Conservation (phyloP, 1,140 invertebrate species). For the Telenomus remus region DNA sequence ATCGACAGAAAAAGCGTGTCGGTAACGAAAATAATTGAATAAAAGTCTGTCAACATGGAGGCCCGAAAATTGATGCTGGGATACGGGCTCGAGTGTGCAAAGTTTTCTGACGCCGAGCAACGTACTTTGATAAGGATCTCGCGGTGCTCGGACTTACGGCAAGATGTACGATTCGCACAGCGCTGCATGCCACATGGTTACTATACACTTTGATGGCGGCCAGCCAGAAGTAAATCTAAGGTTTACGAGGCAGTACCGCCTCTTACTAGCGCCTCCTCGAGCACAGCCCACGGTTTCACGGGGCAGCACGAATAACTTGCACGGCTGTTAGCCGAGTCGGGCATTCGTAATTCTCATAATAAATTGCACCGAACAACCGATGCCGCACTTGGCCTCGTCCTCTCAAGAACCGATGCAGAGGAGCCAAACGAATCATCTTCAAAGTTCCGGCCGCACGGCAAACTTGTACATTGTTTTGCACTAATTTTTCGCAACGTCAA, state of each 20-base stretch:
- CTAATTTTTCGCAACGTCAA: slow-evolving; percentile 2
- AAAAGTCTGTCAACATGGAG: slow-evolving; percentile 23
- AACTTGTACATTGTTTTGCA: slow-evolving; percentile 40
- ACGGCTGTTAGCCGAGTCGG: slow-evolving; percentile 60
- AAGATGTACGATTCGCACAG: slow-evolving; percentile 50
- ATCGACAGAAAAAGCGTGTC: too few species aligned
- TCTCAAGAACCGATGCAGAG: slow-evolving; percentile 55
- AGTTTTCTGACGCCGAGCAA: slow-evolving; percentile 50
- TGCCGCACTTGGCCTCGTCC: slow-evolving; percentile 49
- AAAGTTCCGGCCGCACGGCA: slow-evolving; percentile 19
- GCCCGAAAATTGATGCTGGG: slow-evolving; percentile 15
- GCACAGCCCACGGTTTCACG: slow-evolving; percentile 69
- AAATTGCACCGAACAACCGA: slow-evolving; percentile 70
- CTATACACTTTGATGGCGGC: slow-evolving; percentile 73
- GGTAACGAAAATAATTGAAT: slow-evolving; percentile 13
- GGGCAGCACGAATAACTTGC: slow-evolving; percentile 60
- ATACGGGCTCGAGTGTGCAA: not conserved
- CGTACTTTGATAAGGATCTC: slow-evolving; percentile 72
- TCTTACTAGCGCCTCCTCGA: slow-evolving; percentile 76
- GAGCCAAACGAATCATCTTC: slow-evolving; percentile 36
- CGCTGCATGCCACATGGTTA: slow-evolving; percentile 63
- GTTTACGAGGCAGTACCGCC: slow-evolving; percentile 76
- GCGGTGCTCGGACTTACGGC: slow-evolving; percentile 60
- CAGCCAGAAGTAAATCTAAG: slow-evolving; percentile 76
- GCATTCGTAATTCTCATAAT: slow-evolving; percentile 74